Conservation (phyloP, 2,797 vertebrate genomes). For the Tauraco hartlaubi region DNA sequence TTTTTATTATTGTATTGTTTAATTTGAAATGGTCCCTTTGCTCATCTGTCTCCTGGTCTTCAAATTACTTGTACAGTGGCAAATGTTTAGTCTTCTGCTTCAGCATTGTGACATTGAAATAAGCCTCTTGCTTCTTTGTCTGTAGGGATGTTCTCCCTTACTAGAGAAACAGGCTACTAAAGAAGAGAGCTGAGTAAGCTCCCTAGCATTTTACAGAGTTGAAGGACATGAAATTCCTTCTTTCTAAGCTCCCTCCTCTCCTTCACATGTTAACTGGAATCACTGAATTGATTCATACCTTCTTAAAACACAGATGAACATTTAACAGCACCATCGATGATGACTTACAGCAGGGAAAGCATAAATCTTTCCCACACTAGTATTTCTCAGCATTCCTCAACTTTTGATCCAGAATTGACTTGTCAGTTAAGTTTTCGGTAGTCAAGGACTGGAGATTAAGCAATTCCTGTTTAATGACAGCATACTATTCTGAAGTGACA, state of each 20-base stretch:
- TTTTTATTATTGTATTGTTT: not conserved
- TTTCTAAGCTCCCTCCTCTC: not conserved
- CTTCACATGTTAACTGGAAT: not conserved
- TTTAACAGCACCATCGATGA: not conserved
- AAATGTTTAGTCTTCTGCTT: not conserved
- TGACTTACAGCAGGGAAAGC: conserved; percentile 30
- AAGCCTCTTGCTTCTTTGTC: not conserved
- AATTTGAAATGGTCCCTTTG: not conserved
- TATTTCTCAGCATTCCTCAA: not conserved
- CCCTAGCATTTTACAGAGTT: not conserved
- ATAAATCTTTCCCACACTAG: conserved; percentile 31
- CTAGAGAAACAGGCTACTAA: conserved; percentile 24
- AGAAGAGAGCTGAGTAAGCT: conserved; percentile 25
- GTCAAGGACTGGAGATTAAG: not conserved
- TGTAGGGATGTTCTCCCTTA: conserved; percentile 1
- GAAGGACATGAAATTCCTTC: not conserved
- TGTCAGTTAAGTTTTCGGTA: conserved; percentile 25
- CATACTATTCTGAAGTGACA: not conserved
- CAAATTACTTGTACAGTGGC: not conserved
- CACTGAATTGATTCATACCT: not conserved
- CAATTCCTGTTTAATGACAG: not conserved
- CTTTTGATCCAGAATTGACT: conserved; percentile 38
- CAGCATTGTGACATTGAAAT: conserved; percentile 19
- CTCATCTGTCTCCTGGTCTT: not conserved
- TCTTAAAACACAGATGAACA: conserved; percentile 25